Base-by-base conservation (phyloP, 2,888 invertebrate genomes). In the Ceramica pisi region DNA sequence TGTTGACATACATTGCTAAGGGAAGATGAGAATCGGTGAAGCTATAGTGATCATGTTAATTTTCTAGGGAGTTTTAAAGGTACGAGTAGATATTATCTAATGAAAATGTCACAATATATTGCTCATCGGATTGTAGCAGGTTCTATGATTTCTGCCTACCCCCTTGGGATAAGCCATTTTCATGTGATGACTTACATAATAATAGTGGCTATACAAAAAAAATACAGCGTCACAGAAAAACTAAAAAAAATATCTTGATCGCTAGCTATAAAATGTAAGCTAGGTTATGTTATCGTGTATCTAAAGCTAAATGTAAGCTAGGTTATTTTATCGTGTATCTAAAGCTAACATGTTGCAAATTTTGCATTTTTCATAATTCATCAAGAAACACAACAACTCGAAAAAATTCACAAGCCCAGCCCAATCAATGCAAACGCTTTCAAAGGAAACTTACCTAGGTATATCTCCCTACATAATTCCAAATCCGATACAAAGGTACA, bases 401-500 rank as follows among this genome's bases (percentile, higher is more conserved):
- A 23, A 57, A 38, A 23, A 21, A 48, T 46, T 64, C 23, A 50
- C 12, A 62, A 57, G 1, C n/a, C 21, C 48, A 35, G 14, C 14
- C 12, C 44, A 75, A 57, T 69, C 12, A 14, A 16, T 26, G 1
- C 66, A 50, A 56, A 66, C 10, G 21, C 50, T 76, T 44, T 63
- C 55, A 63, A 62, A 76, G 4, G 16, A n/a, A 56, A 26, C 55
- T 51, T 65, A 44, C 53, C 71, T 56, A 77, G 31, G 21, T 19
- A 46, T 46, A 46, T 48, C 12, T 70, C 70, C 50, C 62, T 51
- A 71, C 57, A 64, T 68, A 71, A 79, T 59, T 80, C 69, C 59
- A 61, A 84, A 86, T 67, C 72, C 44, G 71, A 83, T 83, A 75
- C 59, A 64, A 79, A 76, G 66, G 89, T 90, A 89, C 89, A 90